A percentile compares a stretch with the other conserved stretches of the same genome.
phyloP scores from a whole-genome alignment of 2,888 invertebrate species.

The Drosophila mimetica region DNA sequence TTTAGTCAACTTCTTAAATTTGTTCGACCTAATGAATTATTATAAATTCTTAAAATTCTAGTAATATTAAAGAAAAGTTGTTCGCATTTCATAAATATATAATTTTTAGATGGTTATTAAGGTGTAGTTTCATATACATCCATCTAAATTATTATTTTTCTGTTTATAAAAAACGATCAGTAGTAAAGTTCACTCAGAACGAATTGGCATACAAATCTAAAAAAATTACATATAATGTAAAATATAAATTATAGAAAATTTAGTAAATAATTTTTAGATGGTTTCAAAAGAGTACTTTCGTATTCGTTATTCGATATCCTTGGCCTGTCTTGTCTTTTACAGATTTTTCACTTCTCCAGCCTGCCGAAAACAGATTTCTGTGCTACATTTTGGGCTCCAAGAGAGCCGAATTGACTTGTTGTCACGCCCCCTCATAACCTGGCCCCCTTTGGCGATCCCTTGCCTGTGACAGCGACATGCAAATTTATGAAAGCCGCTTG shows the following conservation, averaged over 20 bases:
- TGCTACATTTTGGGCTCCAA: constrained; percentile 62
- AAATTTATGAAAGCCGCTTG: constrained; percentile 80
- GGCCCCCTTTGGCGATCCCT: constrained; percentile 17
- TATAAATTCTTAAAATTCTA: no score
- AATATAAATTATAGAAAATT: no score
- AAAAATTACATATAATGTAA: no score
- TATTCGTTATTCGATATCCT: not conserved
- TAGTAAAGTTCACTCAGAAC: no score
- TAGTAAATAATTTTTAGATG: not conserved
- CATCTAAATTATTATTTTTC: no score
- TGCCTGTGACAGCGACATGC: constrained; percentile 68
- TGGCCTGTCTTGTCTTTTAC: constrained; percentile 25
- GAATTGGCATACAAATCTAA: no score
- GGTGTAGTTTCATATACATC: not conserved
- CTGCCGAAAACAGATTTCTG: constrained; percentile 50
- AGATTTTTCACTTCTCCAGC: constrained; percentile 32
- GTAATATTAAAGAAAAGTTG: not conserved
- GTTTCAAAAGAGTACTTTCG: not conserved
- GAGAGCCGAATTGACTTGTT: constrained; percentile 75
- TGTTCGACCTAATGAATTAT: no score
- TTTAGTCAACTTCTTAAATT: no score
- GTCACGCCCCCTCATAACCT: constrained; percentile 70
- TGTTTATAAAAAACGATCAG: no score
- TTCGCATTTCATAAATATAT: no score
- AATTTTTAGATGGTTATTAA: not conserved